These are phyloP conservation scores for Sebastes melanostomus DNA, from an alignment of 2,797 vertebrate genomes.

Conservation along the genomic window DNA sequence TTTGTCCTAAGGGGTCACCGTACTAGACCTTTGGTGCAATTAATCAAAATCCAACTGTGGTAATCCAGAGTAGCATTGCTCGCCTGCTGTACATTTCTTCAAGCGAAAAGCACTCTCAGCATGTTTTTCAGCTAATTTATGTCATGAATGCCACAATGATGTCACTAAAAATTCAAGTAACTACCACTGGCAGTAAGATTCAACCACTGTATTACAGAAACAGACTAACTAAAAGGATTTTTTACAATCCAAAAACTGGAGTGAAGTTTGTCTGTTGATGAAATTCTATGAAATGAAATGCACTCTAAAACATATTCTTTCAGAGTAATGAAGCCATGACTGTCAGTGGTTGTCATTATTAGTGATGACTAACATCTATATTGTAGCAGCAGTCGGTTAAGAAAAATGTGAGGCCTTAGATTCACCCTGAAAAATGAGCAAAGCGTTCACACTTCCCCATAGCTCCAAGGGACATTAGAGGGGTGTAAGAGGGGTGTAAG, in stretches of 20 bases:
- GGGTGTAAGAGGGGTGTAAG: background rate
- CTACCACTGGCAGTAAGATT: background rate
- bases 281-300: background rate
- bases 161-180: background rate
- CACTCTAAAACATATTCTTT: background rate
- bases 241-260: background rate
- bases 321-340: background rate
- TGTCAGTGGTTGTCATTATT: background rate
- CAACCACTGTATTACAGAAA: background rate
- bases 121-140: background rate
- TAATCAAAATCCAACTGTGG: background rate
- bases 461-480: background rate
- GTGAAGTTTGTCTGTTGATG: background rate
- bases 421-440: conserved; percentile 11
- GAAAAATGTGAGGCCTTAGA: background rate
- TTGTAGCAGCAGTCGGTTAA: background rate
- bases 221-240: background rate
- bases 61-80: background rate
- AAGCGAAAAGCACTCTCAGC: background rate
- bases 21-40: background rate
- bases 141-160: background rate
- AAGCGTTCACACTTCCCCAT: background rate
- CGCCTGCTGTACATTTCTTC: background rate
- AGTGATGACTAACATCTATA: background rate
- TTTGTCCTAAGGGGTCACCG: background rate